Evolutionary conservation across 2,888 invertebrate genomes (phyloP), one percentile per base, ranked within the genome.

Genomic region (Andrena bucephala): DNA sequence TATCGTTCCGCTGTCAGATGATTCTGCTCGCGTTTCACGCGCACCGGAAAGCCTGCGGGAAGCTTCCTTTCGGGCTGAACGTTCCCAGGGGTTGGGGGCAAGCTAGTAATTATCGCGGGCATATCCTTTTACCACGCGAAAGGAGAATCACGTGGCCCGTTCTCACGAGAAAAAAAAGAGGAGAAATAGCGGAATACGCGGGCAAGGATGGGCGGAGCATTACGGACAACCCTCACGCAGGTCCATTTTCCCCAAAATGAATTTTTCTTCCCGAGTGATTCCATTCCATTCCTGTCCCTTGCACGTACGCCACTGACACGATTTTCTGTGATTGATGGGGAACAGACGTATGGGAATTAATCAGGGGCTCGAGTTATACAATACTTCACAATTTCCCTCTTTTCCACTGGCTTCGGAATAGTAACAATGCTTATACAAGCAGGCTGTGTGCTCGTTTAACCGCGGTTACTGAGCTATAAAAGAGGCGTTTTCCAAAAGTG

Each of bases 131-230:
- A 54, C 73, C 74, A 20, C 78, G 67, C 68, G 60, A 76, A 52
- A 50, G 57, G 50, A 31, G 60, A 69, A 76, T 84, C 83, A 76
- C 70, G 84, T 68, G 81, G 84, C 54, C 52, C 13, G 74, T 73
- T 85, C 81, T 69, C 81, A 76, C 74, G 78, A 59, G n/a, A 20
- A 20, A 77, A 66, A 68, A 52, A 57, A 76, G 59, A n/a, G 2
- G 24, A 10, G 2, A 13, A 48, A 62, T 50, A 36, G 54, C 31
- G 59, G 31, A 60, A 75, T 36, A 63, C 48, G 54, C 50, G 20
- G 33, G n/a, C 16, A 42, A 42, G 31, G 31, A 48, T 70, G 8
- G n/a, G 6, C 24, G 42, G 54, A 48, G n/a, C 20, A 54, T 62
- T n/a, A 4, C 29, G 36, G 16, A 16, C 8, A 13, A 31, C 24